Evolutionary conservation across 2,113 vertebrate genomes (phyloP), one percentile per base, ranked within the genome.

Genomic region (Chinchilla lanigera): DNA sequence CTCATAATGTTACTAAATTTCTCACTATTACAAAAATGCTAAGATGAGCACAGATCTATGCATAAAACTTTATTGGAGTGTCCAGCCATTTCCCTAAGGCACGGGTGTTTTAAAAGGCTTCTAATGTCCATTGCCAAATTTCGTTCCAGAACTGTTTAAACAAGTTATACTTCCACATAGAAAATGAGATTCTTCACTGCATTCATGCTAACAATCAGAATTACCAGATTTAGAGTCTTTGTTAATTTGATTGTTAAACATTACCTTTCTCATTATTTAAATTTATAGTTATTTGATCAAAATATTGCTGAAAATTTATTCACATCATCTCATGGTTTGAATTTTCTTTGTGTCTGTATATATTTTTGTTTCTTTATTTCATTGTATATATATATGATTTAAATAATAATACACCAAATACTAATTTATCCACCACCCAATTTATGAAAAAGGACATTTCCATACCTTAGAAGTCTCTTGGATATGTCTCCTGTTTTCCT

Each of bases 1-100:
- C 28, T 38, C 61, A 26, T 84, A 93, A 63, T 90, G 77, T 94
- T 95, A 78, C 87, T 90, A 77, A 95, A 80, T 89, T 95, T 95
- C 87, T 88, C 87, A 47, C 52, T 71, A 83, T 61, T 95, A 75
- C 33, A 86, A 78, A 91, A 97, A 88, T 54, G 22, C 63, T 87
- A 93, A 88, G 52, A 95, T 93, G 93, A 93, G 67, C 90, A 35
- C n/a, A 20, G 61, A 85, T 97, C 89, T 58, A 80, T 17, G 63
- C 54, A 87, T 73, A 50, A 94, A 82, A 94, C 54, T 56, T 80
- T 81, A 90, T 86, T 78, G 26, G 86, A 35, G n/a, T 92, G 90
- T 94, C 41, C 50, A 87, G 69, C 71, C 63, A 50, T 92, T 93
- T 96, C 63, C 54, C 54, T 69, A 58, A 97, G 81, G 81, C 77